A percentile compares a stretch with the other conserved stretches of the same genome.
phyloP scores from a whole-genome alignment of 2,113 vertebrate genomes.

The Capricornis sumatraensis region DNA sequence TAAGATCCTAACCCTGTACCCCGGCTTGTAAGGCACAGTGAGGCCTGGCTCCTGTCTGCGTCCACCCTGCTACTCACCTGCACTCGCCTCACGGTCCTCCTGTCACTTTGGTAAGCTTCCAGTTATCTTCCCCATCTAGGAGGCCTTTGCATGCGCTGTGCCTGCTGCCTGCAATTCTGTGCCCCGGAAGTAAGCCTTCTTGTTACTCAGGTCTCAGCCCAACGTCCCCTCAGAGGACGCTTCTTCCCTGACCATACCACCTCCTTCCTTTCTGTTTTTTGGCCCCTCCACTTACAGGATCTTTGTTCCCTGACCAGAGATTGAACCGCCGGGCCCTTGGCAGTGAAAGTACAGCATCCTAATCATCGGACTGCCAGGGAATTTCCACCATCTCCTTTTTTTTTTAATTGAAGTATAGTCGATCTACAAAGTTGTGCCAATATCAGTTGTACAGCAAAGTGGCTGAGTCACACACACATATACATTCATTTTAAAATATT shows the following conservation, averaged over 20 bases:
- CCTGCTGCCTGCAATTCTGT: background rate
- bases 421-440: background rate
- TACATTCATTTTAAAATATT: background rate
- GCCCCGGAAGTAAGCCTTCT: background rate
- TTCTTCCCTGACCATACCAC: background rate
- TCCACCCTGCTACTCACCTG: background rate
- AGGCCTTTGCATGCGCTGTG: background rate
- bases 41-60: background rate
- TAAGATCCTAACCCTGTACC: background rate
- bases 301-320: background rate
- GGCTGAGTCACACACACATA: background rate
- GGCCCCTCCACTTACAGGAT: background rate
- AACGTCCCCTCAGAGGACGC: background rate
- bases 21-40: background rate
- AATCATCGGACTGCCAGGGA: background rate
- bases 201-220: background rate
- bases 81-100: background rate
- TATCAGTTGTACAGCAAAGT: background rate
- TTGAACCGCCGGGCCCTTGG: background rate
- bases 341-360: background rate
- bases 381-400: background rate
- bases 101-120: background rate
- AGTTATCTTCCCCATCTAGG: too few relatives aligned
- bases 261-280: background rate
- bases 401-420: background rate